Conservation (phyloP, 2,888 invertebrate genomes). For the Nectonema munidae region DNA sequence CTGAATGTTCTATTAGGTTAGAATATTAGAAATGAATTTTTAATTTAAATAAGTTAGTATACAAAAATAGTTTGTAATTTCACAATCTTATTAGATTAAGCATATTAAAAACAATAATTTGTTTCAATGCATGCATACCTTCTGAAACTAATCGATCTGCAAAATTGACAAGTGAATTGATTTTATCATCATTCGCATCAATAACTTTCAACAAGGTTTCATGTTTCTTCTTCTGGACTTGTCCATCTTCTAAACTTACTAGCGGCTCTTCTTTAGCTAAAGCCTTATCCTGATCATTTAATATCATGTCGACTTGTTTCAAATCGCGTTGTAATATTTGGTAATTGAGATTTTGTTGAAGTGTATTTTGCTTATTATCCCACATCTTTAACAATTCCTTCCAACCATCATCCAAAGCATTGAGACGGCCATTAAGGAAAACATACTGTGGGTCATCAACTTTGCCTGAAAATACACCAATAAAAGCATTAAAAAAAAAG, state of each 20-base stretch:
- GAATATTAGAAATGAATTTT: too few species aligned
- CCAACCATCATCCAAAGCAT: constrained; percentile 94
- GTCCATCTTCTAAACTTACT: constrained; percentile 60
- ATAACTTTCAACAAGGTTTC: constrained; percentile 95
- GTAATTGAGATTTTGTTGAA: constrained; percentile 69
- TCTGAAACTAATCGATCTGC: too few species aligned
- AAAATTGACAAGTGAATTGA: too few species aligned
- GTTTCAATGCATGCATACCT: too few species aligned
- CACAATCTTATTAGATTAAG: too few species aligned
- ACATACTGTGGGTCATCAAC: constrained; percentile 92
- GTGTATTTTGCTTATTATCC: constrained; percentile 73
- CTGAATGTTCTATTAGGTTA: too few species aligned
- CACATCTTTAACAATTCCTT: constrained; percentile 97
- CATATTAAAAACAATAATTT: too few species aligned
- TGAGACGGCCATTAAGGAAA: constrained; percentile 87
- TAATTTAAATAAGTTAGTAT: too few species aligned
- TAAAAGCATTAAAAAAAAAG: constrained; percentile 21
- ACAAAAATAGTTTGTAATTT: too few species aligned
- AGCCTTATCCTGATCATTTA: constrained; percentile 89
- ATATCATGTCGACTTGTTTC: constrained; percentile 59
- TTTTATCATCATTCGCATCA: constrained; percentile 98
- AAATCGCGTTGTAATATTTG: constrained; percentile 84
- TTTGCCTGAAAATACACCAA: constrained; percentile 30
- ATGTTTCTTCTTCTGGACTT: constrained; percentile 75
- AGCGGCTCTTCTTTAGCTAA: constrained; percentile 83